A percentile compares a stretch with the other conserved stretches of the same genome.
phyloP scores from a whole-genome alignment of 2,113 vertebrate genomes.

The Notarius lentiginosus region DNA sequence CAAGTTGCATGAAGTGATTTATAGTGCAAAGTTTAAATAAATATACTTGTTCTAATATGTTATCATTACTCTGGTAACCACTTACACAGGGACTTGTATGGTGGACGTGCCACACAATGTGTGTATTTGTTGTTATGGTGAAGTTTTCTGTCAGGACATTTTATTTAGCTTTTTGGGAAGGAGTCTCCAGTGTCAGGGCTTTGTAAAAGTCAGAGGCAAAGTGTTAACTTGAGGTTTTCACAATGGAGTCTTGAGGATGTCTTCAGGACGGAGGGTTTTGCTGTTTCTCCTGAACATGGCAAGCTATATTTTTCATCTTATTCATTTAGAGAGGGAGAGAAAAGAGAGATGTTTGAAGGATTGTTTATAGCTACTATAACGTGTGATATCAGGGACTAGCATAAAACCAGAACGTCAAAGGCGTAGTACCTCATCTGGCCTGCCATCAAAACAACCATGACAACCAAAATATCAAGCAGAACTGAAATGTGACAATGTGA shows the following conservation, averaged over 20 bases:
- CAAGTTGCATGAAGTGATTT: conserved; percentile 52
- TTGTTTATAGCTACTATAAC: neutral
- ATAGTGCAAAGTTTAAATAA: conserved; percentile 22
- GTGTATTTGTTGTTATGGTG: neutral
- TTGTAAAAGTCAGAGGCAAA: neutral
- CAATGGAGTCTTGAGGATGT: neutral
- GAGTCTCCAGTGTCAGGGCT: neutral
- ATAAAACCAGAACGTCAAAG: too few species aligned
- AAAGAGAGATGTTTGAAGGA: too few species aligned
- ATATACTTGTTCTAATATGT: neutral
- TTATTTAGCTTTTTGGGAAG: neutral
- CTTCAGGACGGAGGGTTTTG: neutral
- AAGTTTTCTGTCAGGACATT: too few species aligned
- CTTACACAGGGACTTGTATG: neutral
- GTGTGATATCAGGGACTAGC: neutral
- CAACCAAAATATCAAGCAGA: too few species aligned
- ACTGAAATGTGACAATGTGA: too few species aligned
- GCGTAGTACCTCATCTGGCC: too few species aligned
- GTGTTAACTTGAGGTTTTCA: neutral
- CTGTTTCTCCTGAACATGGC: neutral
- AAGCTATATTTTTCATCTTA: neutral
- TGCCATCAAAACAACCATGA: too few species aligned
- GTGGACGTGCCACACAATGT: neutral
- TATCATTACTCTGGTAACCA: neutral
- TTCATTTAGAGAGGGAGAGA: too few species aligned